A percentile compares a stretch with the other conserved stretches of the same genome.
These are phyloP conservation scores for Orgyia antiqua DNA, from an alignment of 2,888 invertebrate species.

Conservation along the genomic window DNA sequence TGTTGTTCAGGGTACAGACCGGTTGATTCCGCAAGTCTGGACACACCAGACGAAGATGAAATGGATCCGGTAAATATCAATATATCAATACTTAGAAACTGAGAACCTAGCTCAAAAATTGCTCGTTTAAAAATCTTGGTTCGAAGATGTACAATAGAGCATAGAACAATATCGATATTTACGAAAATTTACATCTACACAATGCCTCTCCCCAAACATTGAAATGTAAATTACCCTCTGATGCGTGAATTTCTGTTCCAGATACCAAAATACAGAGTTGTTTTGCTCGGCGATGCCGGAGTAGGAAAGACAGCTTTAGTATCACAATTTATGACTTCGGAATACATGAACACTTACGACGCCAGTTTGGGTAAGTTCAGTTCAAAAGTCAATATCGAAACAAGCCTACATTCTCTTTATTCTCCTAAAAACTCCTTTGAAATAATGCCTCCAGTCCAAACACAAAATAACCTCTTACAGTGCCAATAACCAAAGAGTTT, in stretches of 20 bases:
- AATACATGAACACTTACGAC: constrained; percentile 97
- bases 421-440: too few species aligned
- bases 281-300: constrained; percentile 88
- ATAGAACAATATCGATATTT: too few species aligned
- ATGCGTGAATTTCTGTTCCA: constrained; percentile 27
- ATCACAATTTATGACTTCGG: constrained; percentile 96
- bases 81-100: background rate
- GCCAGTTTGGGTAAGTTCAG: constrained; percentile 87
- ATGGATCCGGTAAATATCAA: constrained; percentile 67
- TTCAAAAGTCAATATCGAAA: background rate
- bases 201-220: too few species aligned
- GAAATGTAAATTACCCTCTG: too few species aligned
- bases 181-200: too few species aligned
- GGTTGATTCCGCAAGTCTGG: constrained; percentile 86
- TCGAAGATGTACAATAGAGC: too few species aligned
- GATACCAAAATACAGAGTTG: constrained; percentile 87
- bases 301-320: constrained; percentile 95
- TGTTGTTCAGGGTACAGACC: constrained; percentile 90
- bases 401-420: background rate
- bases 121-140: too few species aligned
- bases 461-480: too few species aligned
- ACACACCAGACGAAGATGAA: constrained; percentile 84
- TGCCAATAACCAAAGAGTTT: too few species aligned
- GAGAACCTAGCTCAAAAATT: background rate
- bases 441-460: too few species aligned